These are phyloP conservation scores for Asarcornis scutulata DNA, from an alignment of 2,113 vertebrate species.

Conservation along the genomic window DNA sequence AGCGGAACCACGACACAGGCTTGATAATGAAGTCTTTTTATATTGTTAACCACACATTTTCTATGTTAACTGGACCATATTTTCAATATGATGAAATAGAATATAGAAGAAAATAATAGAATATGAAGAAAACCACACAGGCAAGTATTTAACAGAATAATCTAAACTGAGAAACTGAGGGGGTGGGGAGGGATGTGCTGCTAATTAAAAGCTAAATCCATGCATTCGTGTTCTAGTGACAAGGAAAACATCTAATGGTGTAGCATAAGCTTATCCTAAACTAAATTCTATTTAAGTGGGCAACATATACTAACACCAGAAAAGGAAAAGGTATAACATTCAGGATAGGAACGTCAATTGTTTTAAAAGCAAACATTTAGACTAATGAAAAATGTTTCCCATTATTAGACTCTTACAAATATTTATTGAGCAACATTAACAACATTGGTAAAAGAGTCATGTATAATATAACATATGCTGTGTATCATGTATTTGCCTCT, in stretches of 20 bases:
- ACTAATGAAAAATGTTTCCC: constrained; percentile 10
- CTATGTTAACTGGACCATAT: neutral
- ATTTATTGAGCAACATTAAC: neutral
- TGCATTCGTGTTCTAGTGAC: no score
- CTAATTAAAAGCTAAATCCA: no score
- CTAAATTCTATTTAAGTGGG: neutral
- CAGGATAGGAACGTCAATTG: neutral
- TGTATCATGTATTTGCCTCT: neutral
- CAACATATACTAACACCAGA: neutral
- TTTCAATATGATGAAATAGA: neutral
- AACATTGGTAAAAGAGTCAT: neutral
- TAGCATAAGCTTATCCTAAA: no score
- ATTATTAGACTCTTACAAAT: neutral
- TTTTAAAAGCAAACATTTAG: neutral
- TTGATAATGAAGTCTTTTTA: neutral
- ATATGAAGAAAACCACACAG: neutral
- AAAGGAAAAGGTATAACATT: neutral
- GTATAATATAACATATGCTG: neutral
- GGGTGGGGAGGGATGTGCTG: no score
- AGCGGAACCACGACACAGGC: no score
- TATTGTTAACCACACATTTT: neutral
- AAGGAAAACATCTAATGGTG: no score
- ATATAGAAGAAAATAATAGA: no score
- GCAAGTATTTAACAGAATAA: neutral
- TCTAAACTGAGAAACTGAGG: neutral